Percentiles rank a stretch among this genome's conserved stretches.
Conservation (phyloP, 2,888 invertebrate genomes). For the Anthoptus insignis region DNA sequence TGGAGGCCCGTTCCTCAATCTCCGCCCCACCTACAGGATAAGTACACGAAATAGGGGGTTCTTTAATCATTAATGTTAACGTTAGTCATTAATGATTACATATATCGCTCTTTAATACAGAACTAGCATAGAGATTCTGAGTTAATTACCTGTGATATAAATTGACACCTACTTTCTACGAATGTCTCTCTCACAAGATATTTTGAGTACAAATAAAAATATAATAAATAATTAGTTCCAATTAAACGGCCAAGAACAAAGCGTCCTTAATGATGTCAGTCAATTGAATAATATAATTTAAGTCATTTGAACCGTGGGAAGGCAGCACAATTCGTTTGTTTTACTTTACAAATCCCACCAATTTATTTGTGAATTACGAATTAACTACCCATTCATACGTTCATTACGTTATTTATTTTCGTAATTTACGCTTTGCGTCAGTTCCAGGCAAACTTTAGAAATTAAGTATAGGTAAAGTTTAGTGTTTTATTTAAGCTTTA, state of each 20-base stretch:
- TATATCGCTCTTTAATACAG: too few relatives aligned
- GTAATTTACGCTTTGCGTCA: not conserved
- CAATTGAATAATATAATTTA: not conserved
- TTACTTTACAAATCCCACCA: not conserved
- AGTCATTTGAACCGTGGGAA: slow-evolving; percentile 1
- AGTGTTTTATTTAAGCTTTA: too few relatives aligned
- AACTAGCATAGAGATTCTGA: too few relatives aligned
- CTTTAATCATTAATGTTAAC: too few relatives aligned
- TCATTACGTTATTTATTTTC: not conserved
- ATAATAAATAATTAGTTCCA: slow-evolving; percentile 1
- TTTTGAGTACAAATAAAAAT: too few relatives aligned
- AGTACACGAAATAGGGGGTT: too few relatives aligned
- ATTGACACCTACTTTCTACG: too few relatives aligned
- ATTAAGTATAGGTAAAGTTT: not conserved
- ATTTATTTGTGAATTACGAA: not conserved
- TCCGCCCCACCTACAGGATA: too few relatives aligned
- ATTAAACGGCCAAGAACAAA: not conserved
- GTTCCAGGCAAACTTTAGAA: not conserved
- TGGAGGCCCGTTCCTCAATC: too few relatives aligned
- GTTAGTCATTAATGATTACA: too few relatives aligned
- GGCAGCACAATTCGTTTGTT: not conserved
- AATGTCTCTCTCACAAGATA: too few relatives aligned
- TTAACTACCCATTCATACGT: slow-evolving; percentile 1
- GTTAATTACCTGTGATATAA: too few relatives aligned
- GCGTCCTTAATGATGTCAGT: not conserved